phyloP scores from a whole-genome alignment of 1,140 invertebrate species.

The Papilio aristodemus region DNA sequence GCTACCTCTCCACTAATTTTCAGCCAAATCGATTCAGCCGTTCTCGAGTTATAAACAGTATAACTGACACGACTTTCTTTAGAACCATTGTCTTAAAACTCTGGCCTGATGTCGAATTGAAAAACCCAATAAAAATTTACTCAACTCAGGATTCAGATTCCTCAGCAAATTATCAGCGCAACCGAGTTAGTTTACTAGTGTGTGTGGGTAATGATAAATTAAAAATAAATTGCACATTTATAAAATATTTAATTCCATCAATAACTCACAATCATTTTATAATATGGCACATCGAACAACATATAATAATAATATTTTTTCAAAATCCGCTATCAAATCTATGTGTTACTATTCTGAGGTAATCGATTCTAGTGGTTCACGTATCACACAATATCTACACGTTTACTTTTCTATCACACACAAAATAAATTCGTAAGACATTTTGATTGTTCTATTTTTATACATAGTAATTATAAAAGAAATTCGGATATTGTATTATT shows the following conservation, averaged over 20 bases:
- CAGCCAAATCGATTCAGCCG: too few species aligned
- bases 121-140: too few species aligned
- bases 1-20: too few species aligned
- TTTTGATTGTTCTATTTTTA: constrained; percentile 20
- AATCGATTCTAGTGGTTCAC: constrained; percentile 53
- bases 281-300: constrained; percentile 73
- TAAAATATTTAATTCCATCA: constrained; percentile 74
- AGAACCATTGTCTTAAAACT: too few species aligned
- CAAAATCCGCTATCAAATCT: constrained; percentile 50
- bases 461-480: background rate
- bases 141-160: too few species aligned
- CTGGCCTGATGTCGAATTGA: too few species aligned
- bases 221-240: constrained; percentile 56
- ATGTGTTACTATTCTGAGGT: constrained; percentile 60
- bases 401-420: constrained; percentile 58
- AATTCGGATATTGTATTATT: background rate
- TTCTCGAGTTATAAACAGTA: too few species aligned
- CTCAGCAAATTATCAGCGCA: too few species aligned
- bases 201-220: background rate
- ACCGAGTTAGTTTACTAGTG: too few species aligned
- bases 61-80: too few species aligned
- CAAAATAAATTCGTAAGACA: constrained; percentile 69
- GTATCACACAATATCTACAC: constrained; percentile 41
- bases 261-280: constrained; percentile 71
- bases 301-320: constrained; percentile 66